Percentiles rank a stretch among this genome's conserved stretches.
Evolutionary conservation across 2,797 vertebrate species (phyloP).

Genomic region (Calcarius lapponicus): DNA sequence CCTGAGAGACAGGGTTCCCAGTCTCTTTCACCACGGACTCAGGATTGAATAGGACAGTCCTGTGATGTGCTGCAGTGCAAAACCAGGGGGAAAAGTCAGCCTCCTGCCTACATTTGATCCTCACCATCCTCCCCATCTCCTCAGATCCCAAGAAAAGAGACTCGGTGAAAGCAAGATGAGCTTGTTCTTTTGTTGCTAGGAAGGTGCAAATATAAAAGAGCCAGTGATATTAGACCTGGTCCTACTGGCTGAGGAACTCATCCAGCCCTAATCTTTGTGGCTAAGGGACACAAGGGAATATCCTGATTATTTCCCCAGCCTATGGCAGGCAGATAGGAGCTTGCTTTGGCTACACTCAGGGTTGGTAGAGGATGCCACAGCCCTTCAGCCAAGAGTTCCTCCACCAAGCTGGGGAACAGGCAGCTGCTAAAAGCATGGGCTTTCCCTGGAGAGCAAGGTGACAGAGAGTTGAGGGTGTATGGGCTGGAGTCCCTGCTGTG

Average conservation of each 20-base stretch:
- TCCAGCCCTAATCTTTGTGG: neutral
- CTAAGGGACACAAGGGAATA: neutral
- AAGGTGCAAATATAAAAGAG: neutral
- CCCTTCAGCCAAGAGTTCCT: neutral
- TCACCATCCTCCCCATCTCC: neutral
- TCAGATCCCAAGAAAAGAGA: neutral
- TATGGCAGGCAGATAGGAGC: fast-evolving
- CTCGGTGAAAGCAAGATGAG: fast-evolving
- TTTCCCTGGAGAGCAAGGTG: neutral
- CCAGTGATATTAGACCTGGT: neutral
- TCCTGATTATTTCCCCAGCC: neutral
- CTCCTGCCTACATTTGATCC: neutral
- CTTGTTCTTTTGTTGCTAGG: neutral
- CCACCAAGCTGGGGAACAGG: neutral
- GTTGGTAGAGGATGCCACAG: neutral
- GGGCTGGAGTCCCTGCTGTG: neutral
- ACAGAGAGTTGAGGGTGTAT: neutral
- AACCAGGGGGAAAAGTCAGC: neutral
- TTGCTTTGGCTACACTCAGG: neutral
- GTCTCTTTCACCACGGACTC: constrained; percentile 72
- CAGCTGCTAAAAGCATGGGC: too few species aligned
- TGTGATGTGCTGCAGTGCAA: constrained; percentile 27
- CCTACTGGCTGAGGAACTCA: neutral
- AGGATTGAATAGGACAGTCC: neutral
- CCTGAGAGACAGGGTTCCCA: constrained; percentile 76